Percentiles rank a stretch among this genome's conserved stretches.
These are phyloP conservation scores for Alouatta palliata DNA, from an alignment of 2,113 vertebrate species.

Conservation along the genomic window DNA sequence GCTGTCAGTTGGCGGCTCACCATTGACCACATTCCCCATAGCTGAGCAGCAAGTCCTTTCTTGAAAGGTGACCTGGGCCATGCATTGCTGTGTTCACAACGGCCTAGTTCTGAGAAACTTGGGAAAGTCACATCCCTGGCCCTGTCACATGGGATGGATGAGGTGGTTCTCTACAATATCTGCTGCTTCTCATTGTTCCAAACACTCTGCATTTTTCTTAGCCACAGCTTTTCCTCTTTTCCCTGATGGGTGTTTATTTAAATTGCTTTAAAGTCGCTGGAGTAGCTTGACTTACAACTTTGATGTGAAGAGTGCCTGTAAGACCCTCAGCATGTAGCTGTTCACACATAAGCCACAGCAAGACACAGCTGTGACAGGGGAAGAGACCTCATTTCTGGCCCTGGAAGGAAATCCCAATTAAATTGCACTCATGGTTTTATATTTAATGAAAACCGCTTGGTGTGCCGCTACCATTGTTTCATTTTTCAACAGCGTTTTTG, in stretches of 20 bases:
- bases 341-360: slow-evolving; percentile 82
- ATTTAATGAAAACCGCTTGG: slow-evolving; percentile 37
- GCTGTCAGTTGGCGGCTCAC: not conserved
- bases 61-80: not conserved
- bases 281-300: slow-evolving; percentile 88
- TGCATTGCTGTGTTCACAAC: not conserved
- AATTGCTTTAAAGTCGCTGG: slow-evolving; percentile 87
- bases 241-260: slow-evolving; percentile 85
- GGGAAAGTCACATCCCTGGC: not conserved
- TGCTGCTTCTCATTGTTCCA: slow-evolving; percentile 9
- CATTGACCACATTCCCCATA: not conserved
- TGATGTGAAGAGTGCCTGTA: slow-evolving; percentile 86
- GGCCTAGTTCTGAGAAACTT: not conserved
- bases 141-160: not conserved
- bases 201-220: slow-evolving; percentile 35
- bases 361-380: slow-evolving; percentile 63
- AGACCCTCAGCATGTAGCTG: slow-evolving; percentile 85
- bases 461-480: not conserved
- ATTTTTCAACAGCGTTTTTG: not conserved
- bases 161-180: not conserved
- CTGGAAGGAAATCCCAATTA: slow-evolving; percentile 55
- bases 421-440: slow-evolving; percentile 42
- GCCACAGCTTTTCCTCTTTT: slow-evolving; percentile 52
- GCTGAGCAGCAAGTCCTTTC: not conserved
- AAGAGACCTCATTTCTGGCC: slow-evolving; percentile 74